Conservation (phyloP, 2,797 vertebrate genomes). For the Morus bassanus region DNA sequence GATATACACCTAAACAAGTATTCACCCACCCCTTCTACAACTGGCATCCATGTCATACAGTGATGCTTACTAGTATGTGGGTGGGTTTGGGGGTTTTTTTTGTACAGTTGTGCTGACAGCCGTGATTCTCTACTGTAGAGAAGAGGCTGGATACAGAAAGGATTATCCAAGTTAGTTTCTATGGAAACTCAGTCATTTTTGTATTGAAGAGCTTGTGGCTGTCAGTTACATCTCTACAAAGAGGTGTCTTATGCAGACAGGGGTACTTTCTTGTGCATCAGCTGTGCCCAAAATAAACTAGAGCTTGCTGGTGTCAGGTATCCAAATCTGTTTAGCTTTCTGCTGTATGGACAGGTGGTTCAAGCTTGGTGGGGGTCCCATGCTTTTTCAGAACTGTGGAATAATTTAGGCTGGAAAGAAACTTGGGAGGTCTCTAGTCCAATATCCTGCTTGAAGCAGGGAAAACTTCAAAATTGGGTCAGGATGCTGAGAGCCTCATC, state of each 20-base stretch:
- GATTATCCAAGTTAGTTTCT: constrained; percentile 44
- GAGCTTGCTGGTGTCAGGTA: constrained; percentile 13
- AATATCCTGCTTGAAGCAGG: background rate
- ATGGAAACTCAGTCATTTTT: constrained; percentile 54
- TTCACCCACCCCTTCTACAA: background rate
- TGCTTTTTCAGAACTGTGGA: background rate
- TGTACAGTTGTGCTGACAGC: background rate
- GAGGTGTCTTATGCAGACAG: constrained; percentile 15
- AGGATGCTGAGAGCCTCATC: background rate
- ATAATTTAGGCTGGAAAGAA: background rate
- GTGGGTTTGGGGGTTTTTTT: background rate
- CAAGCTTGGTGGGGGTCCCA: background rate
- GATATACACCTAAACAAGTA: background rate
- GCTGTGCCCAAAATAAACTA: constrained; percentile 46
- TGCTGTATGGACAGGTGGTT: constrained; percentile 39
- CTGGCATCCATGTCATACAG: background rate
- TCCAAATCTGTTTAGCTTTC: constrained; percentile 17
- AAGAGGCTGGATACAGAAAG: constrained; percentile 7
- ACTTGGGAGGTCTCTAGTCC: background rate
- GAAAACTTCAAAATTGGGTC: background rate
- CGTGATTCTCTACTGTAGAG: background rate
- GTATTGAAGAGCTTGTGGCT: background rate
- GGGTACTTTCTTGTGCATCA: constrained; percentile 40
- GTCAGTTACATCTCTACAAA: constrained; percentile 20
- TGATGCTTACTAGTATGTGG: background rate